Conservation (phyloP, 2,888 invertebrate genomes). For the Erpobdella octoculata region DNA sequence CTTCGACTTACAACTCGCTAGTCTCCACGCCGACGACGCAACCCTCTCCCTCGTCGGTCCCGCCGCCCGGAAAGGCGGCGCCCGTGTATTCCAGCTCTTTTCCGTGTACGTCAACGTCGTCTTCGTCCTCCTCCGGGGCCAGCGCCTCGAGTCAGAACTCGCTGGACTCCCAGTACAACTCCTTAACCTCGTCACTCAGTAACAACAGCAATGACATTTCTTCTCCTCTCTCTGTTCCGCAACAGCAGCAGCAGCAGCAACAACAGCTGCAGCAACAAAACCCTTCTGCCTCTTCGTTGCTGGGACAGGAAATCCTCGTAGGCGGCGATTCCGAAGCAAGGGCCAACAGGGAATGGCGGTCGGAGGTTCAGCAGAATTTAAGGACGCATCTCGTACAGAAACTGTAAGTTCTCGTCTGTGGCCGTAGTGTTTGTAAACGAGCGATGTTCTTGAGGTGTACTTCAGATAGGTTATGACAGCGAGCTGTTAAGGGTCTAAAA, state of each 20-base stretch:
- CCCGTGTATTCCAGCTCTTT: neutral
- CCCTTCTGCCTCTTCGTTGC: neutral
- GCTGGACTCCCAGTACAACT: conserved; percentile 8
- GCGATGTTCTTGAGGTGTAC: neutral
- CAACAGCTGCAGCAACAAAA: neutral
- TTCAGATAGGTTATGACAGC: too few species aligned
- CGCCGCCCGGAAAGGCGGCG: neutral
- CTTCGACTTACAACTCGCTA: conserved; percentile 18
- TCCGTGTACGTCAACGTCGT: conserved; percentile 3
- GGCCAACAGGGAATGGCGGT: conserved; percentile 81
- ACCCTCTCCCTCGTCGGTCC: neutral
- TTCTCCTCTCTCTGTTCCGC: conserved; percentile 12
- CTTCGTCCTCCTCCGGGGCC: conserved; percentile 14
- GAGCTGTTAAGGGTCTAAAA: too few species aligned
- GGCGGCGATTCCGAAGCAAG: neutral
- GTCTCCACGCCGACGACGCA: conserved; percentile 7
- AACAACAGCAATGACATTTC: conserved; percentile 4
- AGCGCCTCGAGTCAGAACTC: neutral
- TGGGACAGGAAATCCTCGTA: neutral
- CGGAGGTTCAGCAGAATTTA: conserved; percentile 83
- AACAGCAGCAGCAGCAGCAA: neutral
- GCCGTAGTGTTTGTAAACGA: too few species aligned
- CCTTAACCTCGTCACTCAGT: neutral
- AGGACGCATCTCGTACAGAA: conserved; percentile 98
- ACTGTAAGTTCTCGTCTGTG: conserved; percentile 60